These are phyloP conservation scores for Pterostichus madidus DNA, from an alignment of 2,888 invertebrate genomes.

Conservation along the genomic window DNA sequence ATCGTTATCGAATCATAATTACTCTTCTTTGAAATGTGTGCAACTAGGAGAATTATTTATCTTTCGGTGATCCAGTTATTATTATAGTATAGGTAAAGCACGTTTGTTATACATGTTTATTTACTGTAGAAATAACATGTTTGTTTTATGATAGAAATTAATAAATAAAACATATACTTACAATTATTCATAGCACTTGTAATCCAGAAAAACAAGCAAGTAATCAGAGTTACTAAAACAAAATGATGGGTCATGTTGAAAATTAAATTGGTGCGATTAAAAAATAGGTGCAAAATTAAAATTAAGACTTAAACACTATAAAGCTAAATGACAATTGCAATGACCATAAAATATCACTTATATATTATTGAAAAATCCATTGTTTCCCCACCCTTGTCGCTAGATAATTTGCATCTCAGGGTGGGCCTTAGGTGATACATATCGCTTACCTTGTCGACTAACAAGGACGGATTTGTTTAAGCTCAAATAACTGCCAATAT, in stretches of 20 bases:
- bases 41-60: too few species aligned
- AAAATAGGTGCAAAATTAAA: constrained; percentile 51
- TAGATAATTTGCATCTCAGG: constrained; percentile 62
- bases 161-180: constrained; percentile 39
- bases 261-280: not conserved
- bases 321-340: constrained; percentile 47
- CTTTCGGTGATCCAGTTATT: too few species aligned
- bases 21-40: too few species aligned
- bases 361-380: constrained; percentile 56
- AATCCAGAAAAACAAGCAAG: constrained; percentile 2
- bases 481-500: constrained; percentile 54
- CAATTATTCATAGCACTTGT: constrained; percentile 57
- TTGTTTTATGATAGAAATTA: not conserved
- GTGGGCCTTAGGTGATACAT: constrained; percentile 50
- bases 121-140: not conserved
- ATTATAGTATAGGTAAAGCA: too few species aligned
- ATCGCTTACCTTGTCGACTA: constrained; percentile 56
- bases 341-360: constrained; percentile 51
- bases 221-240: not conserved
- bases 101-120: too few species aligned
- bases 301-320: constrained; percentile 41
- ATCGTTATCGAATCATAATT: too few species aligned
- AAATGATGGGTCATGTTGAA: constrained; percentile 9
- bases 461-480: constrained; percentile 52
- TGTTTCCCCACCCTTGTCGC: constrained; percentile 56